These are phyloP conservation scores for Zhuqinia jingwanae DNA, from an alignment of 2,888 invertebrate genomes.

Conservation along the genomic window DNA sequence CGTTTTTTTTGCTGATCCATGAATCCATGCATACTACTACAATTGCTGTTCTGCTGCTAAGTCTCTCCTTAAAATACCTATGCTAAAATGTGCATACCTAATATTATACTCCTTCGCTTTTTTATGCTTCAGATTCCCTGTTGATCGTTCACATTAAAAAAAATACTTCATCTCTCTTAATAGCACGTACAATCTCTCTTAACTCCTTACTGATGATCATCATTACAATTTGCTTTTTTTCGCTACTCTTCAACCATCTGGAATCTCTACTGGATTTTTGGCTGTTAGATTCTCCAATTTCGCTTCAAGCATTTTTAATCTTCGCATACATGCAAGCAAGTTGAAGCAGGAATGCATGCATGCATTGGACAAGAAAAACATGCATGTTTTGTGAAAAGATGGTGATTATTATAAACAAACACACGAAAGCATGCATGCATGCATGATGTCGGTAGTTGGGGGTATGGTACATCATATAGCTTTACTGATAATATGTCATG, in stretches of 20 bases:
- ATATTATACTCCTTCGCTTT: background rate
- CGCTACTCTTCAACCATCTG: constrained; percentile 62
- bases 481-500: too few relatives aligned
- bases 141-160: constrained; percentile 35
- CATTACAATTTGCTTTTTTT: constrained; percentile 31
- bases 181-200: too few relatives aligned
- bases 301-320: constrained; percentile 38
- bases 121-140: constrained; percentile 30
- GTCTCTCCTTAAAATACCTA: background rate
- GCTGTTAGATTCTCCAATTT: background rate
- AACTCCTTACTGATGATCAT: too few relatives aligned
- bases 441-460: too few relatives aligned
- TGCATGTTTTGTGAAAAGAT: too few relatives aligned
- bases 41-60: background rate
- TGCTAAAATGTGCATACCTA: background rate
- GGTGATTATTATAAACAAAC: too few relatives aligned
- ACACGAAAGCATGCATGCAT: too few relatives aligned
- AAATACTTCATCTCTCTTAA: constrained; percentile 29
- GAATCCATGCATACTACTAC: too few relatives aligned
- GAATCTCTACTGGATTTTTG: constrained; percentile 56
- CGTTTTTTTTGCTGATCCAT: constrained; percentile 53
- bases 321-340: too few relatives aligned
- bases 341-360: too few relatives aligned
- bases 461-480: too few relatives aligned
- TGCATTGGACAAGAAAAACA: too few relatives aligned